These are phyloP conservation scores for Squalus acanthias DNA, from an alignment of 2,797 vertebrate genomes.

Conservation along the genomic window DNA sequence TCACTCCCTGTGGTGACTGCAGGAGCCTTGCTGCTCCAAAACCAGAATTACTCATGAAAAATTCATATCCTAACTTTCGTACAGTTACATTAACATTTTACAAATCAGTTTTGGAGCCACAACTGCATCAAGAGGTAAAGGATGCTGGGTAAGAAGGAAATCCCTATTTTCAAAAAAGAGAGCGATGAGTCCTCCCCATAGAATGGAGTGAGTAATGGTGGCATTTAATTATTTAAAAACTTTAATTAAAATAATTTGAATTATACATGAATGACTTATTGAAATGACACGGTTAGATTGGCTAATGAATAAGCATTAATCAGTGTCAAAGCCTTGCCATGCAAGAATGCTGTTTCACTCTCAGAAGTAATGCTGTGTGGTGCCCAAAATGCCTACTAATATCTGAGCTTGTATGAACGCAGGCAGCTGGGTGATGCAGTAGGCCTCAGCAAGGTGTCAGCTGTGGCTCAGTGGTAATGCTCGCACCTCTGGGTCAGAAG, in stretches of 20 bases:
- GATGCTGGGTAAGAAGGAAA: not conserved
- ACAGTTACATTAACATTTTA: not conserved
- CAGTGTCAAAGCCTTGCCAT: constrained; percentile 17
- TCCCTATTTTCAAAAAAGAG: not conserved
- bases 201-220: not conserved
- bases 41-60: not conserved
- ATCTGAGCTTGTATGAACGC: not conserved
- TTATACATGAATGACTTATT: constrained; percentile 23
- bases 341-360: not conserved
- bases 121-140: not conserved
- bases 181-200: too few species aligned
- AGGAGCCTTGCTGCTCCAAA: not conserved
- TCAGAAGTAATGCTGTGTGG: not conserved
- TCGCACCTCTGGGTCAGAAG: not conserved
- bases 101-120: not conserved
- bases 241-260: constrained; percentile 31
- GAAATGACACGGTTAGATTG: not conserved
- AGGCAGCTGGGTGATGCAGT: not conserved
- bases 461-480: too few species aligned
- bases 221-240: constrained; percentile 10
- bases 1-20: not conserved
- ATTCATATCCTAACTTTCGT: not conserved
- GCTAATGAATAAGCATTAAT: constrained; percentile 14
- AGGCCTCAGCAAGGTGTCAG: not conserved
- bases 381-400: not conserved